Conservation (phyloP, 1,140 invertebrate species). For the Bombus terrestris region DNA sequence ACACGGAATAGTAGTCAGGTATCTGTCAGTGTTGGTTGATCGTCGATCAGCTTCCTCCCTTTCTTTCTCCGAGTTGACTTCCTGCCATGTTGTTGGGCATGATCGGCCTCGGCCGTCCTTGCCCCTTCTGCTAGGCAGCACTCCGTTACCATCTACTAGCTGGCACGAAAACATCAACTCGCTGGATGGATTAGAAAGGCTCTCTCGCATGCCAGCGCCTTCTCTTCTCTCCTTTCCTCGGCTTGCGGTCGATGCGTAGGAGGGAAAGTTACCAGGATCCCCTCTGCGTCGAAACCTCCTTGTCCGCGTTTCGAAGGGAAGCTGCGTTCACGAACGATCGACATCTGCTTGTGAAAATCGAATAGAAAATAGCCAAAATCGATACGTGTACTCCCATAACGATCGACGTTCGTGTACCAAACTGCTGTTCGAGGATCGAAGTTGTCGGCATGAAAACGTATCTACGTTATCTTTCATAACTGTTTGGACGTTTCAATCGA, state of each 20-base stretch:
- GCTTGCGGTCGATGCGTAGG: conserved; percentile 70
- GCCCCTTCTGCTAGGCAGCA: conserved; percentile 79
- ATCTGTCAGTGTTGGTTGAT: neutral
- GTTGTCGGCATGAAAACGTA: no score
- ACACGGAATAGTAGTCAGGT: neutral
- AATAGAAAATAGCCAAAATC: neutral
- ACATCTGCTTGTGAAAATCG: conserved; percentile 54
- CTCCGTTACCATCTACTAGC: conserved; percentile 75
- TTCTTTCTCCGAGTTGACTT: conserved; percentile 50
- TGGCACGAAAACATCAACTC: conserved; percentile 75
- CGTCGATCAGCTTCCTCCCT: conserved; percentile 44
- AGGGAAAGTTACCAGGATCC: conserved; percentile 75
- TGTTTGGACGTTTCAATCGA: no score
- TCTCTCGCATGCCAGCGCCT: conserved; percentile 63
- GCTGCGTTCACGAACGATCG: conserved; percentile 52
- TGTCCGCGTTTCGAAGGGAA: conserved; percentile 39
- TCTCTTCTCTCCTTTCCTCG: conserved; percentile 26
- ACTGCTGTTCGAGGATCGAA: no score
- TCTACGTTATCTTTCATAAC: no score
- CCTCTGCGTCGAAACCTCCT: neutral
- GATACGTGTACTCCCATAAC: neutral
- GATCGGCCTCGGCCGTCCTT: conserved; percentile 82
- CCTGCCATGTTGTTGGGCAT: conserved; percentile 51
- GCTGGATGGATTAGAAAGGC: conserved; percentile 77
- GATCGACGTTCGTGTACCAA: no score